Evolutionary conservation across 2,113 vertebrate genomes (phyloP), one percentile per base, ranked within the genome.

Genomic region (Donacobius atricapilla): DNA sequence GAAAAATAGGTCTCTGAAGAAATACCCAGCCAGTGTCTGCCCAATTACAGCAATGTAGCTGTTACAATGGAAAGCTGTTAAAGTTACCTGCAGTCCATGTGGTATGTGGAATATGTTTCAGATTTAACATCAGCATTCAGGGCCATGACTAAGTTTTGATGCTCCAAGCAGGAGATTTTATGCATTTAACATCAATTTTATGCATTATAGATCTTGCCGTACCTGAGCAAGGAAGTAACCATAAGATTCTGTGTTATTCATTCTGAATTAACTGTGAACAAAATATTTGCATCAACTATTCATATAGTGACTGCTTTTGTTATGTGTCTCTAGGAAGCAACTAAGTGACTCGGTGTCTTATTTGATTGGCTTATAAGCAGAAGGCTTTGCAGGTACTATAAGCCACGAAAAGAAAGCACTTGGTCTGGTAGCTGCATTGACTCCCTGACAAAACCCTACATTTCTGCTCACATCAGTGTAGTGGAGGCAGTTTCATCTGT

Each of bases 401-500:
- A 93, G 83, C 64, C 80, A 61, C 0, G 1, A 64, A 93, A 93
- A 53, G 86, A 53, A 87, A 84, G 69, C 0, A 0, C 76, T 82
- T 86, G 69, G 77, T 90, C 95, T 92, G 92, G 92, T 90, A 89
- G 83, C 93, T 0, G 6, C 76, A 6, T 93, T 51, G 92, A 95
- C 66, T 94, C 90, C 14, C 93, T 95, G 96, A 92, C 93, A 95
- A 90, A 95, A 91, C 64, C 57, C 45, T 30, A 28, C 30, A 47
- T 87, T 91, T 78, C 93, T 76, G 80, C 89, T 95, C 80, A 60
- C 72, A 61, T 95, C 86, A 83, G 65, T 71, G 15, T 57, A 79
- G 83, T 79, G 92, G 68, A 96, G 92, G 96, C 92, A 96, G 94
- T 64, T 94, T 94, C 80, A 57, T 92, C 95, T 97, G 93, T 96